These are phyloP conservation scores for Disparrhopalites patrizii DNA, from an alignment of 2,888 invertebrate species.

Conservation along the genomic window DNA sequence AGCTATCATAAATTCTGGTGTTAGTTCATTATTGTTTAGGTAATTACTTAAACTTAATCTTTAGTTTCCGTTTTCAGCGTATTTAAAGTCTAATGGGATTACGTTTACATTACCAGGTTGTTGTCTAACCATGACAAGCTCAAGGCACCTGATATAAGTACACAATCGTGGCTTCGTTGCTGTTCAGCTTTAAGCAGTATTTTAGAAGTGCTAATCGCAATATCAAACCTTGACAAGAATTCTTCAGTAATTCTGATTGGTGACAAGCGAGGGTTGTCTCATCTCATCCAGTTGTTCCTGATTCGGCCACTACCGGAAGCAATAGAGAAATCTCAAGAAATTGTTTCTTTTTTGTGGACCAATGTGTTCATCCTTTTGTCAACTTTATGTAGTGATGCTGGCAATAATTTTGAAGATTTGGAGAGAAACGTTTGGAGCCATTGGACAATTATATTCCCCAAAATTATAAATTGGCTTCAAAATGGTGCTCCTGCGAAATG, in stretches of 20 bases:
- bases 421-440: slow-evolving; percentile 39
- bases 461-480: slow-evolving; percentile 37
- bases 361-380: slow-evolving; percentile 39
- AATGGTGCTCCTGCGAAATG: slow-evolving; percentile 30
- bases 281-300: slow-evolving; percentile 11
- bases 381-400: slow-evolving; percentile 36
- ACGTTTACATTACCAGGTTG: slow-evolving; percentile 23
- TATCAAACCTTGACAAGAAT: slow-evolving; percentile 12
- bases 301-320: neutral
- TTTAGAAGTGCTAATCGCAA: slow-evolving; percentile 18
- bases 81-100: neutral
- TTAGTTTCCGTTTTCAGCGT: neutral
- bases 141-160: slow-evolving; percentile 18
- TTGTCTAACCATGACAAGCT: slow-evolving; percentile 29
- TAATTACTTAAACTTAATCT: no score
- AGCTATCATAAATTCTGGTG: slow-evolving; percentile 29
- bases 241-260: slow-evolving; percentile 25
- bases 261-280: slow-evolving; percentile 25
- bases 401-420: slow-evolving; percentile 45
- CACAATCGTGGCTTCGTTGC: slow-evolving; percentile 35
- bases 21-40: slow-evolving; percentile 40
- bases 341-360: slow-evolving; percentile 33
- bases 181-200: slow-evolving; percentile 35
- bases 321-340: slow-evolving; percentile 27
- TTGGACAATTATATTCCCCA: slow-evolving; percentile 31